These are phyloP conservation scores for Tetrapedia diversipes DNA, from an alignment of 2,888 invertebrate genomes.

Conservation along the genomic window DNA sequence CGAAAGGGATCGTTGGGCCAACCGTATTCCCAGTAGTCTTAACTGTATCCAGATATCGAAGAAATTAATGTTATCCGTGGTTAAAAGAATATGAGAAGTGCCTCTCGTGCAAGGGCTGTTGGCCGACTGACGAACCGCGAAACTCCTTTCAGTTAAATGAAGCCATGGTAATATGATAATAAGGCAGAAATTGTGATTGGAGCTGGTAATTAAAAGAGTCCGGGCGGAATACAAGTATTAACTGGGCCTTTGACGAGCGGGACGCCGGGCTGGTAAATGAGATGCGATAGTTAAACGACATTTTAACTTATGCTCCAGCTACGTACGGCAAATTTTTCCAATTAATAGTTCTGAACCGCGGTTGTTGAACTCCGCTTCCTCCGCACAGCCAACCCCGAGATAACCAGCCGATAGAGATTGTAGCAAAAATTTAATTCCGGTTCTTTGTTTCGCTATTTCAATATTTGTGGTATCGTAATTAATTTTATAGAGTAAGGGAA, in stretches of 20 bases:
- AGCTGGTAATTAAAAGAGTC: not conserved
- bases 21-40: conserved; percentile 63
- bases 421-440: too few species aligned
- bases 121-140: conserved; percentile 38
- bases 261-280: not conserved
- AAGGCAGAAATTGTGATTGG: not conserved
- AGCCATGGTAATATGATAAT: conserved; percentile 12
- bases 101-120: conserved; percentile 29
- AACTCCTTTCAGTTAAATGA: conserved; percentile 22
- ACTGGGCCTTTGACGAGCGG: not conserved
- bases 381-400: not conserved
- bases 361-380: not conserved
- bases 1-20: conserved; percentile 49
- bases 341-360: not conserved
- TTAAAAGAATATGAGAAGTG: conserved; percentile 43
- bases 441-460: too few species aligned
- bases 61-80: conserved; percentile 59
- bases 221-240: too few species aligned
- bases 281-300: not conserved
- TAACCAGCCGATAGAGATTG: too few species aligned
- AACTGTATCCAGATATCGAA: conserved; percentile 67
- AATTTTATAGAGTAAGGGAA: too few species aligned
- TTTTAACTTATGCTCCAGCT: not conserved
- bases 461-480: too few species aligned
- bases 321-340: not conserved